Evolutionary conservation across 2,113 vertebrate genomes (phyloP).

Genomic region (Protobothrops mucrosquamatus): DNA sequence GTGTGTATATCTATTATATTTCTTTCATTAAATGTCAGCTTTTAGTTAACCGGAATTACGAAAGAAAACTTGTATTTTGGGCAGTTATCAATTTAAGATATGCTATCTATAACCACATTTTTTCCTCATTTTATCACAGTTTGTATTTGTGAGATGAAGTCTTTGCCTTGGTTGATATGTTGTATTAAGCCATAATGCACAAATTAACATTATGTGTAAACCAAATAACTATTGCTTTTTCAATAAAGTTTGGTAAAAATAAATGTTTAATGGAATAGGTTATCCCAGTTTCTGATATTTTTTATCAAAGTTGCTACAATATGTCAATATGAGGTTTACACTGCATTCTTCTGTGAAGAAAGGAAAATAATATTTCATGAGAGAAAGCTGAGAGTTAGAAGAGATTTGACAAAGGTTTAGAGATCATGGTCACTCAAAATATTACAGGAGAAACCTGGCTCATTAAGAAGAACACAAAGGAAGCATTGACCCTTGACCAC

Average conservation of each 20-base stretch:
- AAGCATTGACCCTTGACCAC: neutral
- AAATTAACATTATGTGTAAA: neutral
- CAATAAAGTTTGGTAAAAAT: neutral
- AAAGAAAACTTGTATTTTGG: neutral
- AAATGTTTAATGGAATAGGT: neutral
- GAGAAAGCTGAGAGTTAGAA: neutral
- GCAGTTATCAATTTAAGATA: neutral
- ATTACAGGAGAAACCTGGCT: neutral
- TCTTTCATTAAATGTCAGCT: conserved; percentile 28
- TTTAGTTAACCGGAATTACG: conserved; percentile 3
- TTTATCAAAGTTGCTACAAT: neutral
- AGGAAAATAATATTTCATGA: neutral
- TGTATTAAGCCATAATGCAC: neutral
- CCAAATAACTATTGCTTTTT: neutral
- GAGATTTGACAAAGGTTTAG: neutral
- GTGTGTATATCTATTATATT: neutral
- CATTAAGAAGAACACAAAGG: neutral
- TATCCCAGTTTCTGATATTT: neutral
- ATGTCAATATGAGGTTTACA: neutral
- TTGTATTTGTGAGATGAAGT: neutral
- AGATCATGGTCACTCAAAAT: neutral
- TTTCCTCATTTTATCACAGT: neutral
- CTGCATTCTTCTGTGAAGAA: neutral
- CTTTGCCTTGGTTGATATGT: neutral
- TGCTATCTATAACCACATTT: neutral